Evolutionary conservation across 1,140 invertebrate species (phyloP).

Genomic region (Hyposmocoma kahamanoa): DNA sequence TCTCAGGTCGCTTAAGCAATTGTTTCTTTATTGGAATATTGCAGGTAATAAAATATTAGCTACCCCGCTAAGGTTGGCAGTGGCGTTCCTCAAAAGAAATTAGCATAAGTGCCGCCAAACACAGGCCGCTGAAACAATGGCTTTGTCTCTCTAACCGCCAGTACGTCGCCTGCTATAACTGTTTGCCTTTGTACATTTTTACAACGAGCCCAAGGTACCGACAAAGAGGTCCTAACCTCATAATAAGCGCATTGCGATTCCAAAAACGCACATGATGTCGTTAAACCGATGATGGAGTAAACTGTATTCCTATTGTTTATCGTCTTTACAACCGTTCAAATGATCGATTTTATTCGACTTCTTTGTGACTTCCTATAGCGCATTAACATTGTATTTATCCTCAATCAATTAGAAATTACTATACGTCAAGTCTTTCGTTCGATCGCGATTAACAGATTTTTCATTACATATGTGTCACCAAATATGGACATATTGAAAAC

Average conservation of each 20-base stretch:
- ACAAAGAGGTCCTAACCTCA: slow-evolving; percentile 22
- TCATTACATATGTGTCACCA: too few species aligned
- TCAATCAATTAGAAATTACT: too few species aligned
- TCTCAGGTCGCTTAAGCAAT: too few species aligned
- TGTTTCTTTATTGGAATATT: slow-evolving; percentile 38
- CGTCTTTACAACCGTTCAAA: too few species aligned
- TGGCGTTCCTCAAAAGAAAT: slow-evolving; percentile 60
- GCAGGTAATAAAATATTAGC: slow-evolving; percentile 46
- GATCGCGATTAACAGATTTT: too few species aligned
- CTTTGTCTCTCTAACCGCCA: slow-evolving; percentile 62
- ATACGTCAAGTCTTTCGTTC: too few species aligned
- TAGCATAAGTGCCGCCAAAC: slow-evolving; percentile 63
- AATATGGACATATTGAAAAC: background rate
- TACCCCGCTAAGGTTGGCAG: slow-evolving; percentile 39
- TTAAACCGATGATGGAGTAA: slow-evolving; percentile 22
- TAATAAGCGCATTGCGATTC: slow-evolving; percentile 31
- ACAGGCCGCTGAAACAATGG: slow-evolving; percentile 51
- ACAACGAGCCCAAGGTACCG: slow-evolving; percentile 30
- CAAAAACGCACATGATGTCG: slow-evolving; percentile 26
- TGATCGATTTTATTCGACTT: too few species aligned
- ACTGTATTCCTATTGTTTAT: slow-evolving; percentile 16
- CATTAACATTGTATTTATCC: too few species aligned
- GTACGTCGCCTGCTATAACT: slow-evolving; percentile 47
- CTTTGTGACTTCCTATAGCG: too few species aligned
- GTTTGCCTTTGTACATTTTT: slow-evolving; percentile 35